Conservation (phyloP, 2,113 vertebrate genomes). For the Rhagologus leucostigma region DNA sequence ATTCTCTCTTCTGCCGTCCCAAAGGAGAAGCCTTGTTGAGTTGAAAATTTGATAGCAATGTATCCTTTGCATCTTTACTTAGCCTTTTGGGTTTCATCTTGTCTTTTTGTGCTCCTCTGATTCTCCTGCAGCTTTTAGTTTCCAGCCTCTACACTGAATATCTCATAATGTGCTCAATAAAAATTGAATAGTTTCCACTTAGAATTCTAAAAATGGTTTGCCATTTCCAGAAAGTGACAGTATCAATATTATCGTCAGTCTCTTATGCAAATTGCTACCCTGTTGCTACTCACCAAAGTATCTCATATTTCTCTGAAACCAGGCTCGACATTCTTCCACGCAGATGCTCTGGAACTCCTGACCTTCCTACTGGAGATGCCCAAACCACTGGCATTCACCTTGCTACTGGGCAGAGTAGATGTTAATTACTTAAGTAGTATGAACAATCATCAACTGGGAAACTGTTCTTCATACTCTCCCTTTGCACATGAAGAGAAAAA, state of each 20-base stretch:
- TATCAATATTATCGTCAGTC: background rate
- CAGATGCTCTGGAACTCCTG: background rate
- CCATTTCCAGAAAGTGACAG: constrained; percentile 18
- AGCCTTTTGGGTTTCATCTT: background rate
- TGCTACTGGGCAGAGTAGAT: background rate
- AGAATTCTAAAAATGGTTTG: constrained; percentile 37
- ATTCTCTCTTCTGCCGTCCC: background rate
- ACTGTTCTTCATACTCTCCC: background rate
- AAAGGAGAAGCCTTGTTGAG: background rate
- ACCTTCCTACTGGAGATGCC: background rate
- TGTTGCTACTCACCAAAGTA: background rate
- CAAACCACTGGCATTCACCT: background rate
- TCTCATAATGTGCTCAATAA: background rate
- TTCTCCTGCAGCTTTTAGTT: background rate
- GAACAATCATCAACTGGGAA: background rate
- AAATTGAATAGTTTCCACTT: constrained; percentile 15
- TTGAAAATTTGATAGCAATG: background rate
- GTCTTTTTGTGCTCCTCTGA: background rate
- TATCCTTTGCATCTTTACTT: background rate
- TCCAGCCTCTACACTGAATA: background rate
- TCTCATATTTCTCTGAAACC: background rate
- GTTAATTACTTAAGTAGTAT: background rate
- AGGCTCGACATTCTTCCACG: background rate
- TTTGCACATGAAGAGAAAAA: background rate
- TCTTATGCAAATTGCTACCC: background rate